These are phyloP conservation scores for Anser brachyrhynchus DNA, from an alignment of 2,113 vertebrate species.

Conservation along the genomic window DNA sequence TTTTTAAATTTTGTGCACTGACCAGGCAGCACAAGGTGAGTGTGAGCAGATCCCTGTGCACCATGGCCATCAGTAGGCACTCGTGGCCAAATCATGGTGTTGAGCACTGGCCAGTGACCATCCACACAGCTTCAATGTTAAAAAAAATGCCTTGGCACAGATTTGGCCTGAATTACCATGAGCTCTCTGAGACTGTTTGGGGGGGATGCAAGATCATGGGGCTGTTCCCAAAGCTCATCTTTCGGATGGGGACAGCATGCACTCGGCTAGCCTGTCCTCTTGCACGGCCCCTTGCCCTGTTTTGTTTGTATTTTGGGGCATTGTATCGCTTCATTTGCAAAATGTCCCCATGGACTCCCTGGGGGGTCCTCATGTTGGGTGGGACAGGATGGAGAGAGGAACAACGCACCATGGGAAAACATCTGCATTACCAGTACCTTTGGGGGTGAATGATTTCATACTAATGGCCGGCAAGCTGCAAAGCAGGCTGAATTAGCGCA, in stretches of 20 bases:
- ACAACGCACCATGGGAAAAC: accelerated
- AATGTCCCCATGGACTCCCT: not conserved
- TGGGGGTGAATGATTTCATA: not conserved
- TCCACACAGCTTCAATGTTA: not conserved
- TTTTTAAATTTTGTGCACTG: not conserved
- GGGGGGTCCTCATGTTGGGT: not conserved
- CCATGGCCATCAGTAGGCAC: not conserved
- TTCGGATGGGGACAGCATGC: not conserved
- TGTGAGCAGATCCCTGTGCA: not conserved
- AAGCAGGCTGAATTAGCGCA: not conserved
- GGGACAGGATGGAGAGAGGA: not conserved
- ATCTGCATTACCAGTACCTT: not conserved
- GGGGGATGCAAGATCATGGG: accelerated
- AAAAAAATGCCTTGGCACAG: not conserved
- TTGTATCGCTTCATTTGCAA: not conserved
- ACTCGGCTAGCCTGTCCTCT: accelerated
- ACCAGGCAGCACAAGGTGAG: not conserved
- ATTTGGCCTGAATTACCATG: not conserved
- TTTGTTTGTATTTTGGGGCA: not conserved
- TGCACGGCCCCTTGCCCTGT: accelerated
- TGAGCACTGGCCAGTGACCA: not conserved
- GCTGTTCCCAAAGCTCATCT: not conserved
- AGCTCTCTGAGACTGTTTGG: accelerated
- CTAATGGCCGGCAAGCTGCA: not conserved
- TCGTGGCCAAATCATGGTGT: accelerated